A percentile compares a stretch with the other conserved stretches of the same genome.
phyloP scores from a whole-genome alignment of 2,888 invertebrate genomes.

The Candidula unifasciata region DNA sequence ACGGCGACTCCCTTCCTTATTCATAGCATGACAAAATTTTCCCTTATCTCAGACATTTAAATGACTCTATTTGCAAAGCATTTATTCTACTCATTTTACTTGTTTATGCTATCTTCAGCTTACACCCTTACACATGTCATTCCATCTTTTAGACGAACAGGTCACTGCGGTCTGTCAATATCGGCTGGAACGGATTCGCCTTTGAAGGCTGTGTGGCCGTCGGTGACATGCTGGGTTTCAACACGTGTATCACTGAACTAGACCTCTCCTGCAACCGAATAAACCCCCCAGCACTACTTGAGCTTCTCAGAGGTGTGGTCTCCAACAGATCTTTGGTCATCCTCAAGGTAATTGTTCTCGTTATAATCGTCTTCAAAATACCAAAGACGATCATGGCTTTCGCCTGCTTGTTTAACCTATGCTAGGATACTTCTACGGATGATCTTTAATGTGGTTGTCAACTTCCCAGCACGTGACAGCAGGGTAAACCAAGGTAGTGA shows the following conservation, averaged over 20 bases:
- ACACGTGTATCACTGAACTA: constrained; percentile 63
- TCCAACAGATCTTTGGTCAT: constrained; percentile 65
- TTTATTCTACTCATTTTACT: no score
- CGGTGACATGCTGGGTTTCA: constrained; percentile 62
- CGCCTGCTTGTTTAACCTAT: no score
- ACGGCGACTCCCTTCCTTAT: no score
- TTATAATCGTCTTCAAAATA: no score
- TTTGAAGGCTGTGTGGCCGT: constrained; percentile 71
- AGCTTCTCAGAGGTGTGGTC: constrained; percentile 67
- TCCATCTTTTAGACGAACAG: constrained; percentile 61
- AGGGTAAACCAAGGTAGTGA: no score
- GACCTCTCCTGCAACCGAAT: constrained; percentile 72
- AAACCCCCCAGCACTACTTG: constrained; percentile 69
- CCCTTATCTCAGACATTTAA: not conserved
- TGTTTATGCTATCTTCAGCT: no score
- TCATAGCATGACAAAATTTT: not conserved
- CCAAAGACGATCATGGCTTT: no score
- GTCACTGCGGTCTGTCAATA: constrained; percentile 61
- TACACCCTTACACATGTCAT: not conserved
- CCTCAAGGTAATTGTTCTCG: constrained; percentile 70
- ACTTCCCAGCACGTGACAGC: no score
- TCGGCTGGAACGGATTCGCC: constrained; percentile 75
- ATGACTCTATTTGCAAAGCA: not conserved
- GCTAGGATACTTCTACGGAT: no score
- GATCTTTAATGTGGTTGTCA: no score